phyloP scores from a whole-genome alignment of 2,113 vertebrate genomes.

The Vombatus ursinus region DNA sequence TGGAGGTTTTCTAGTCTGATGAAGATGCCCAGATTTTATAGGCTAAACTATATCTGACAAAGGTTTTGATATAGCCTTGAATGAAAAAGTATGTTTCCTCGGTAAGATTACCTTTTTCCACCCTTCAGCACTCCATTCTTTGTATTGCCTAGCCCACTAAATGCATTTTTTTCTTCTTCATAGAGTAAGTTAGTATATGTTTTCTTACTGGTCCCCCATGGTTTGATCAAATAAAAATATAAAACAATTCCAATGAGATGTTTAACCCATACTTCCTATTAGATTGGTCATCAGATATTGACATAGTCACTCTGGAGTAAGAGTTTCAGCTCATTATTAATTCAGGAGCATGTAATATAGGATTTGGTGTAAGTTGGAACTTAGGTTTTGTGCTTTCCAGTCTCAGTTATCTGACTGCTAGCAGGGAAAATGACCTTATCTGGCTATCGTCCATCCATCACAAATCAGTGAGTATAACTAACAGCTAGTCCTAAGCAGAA shows the following conservation, averaged over 20 bases:
- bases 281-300: not conserved
- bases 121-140: not conserved
- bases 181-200: not conserved
- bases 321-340: not conserved
- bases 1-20: not conserved
- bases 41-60: not conserved
- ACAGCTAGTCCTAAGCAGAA: not conserved
- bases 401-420: not conserved
- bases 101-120: not conserved
- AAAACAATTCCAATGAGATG: not conserved
- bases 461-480: not conserved
- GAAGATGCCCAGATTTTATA: not conserved
- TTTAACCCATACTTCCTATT: not conserved
- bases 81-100: not conserved
- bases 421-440: too few species aligned
- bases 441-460: not conserved
- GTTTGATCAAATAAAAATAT: not conserved
- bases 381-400: not conserved
- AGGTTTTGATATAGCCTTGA: not conserved
- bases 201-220: not conserved
- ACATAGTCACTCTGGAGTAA: not conserved
- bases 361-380: not conserved
- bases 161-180: not conserved
- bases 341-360: not conserved
- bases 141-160: not conserved